Evolutionary conservation across 2,113 vertebrate genomes (phyloP).

Genomic region (Pygoscelis antarcticus): DNA sequence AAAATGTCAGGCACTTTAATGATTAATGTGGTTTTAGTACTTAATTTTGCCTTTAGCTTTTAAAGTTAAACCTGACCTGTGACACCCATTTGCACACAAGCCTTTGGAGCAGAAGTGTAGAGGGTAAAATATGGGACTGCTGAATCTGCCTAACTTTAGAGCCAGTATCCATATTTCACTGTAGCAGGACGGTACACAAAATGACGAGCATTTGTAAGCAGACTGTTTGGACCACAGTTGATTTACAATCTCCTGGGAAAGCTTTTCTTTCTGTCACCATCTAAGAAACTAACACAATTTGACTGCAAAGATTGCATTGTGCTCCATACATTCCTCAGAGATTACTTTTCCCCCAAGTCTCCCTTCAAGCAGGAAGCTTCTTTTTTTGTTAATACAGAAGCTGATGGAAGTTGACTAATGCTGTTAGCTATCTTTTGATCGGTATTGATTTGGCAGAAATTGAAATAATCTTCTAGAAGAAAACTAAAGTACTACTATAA

Average conservation of each 20-base stretch:
- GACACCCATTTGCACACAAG: neutral
- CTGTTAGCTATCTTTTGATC: neutral
- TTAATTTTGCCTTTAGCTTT: neutral
- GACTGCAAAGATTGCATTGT: neutral
- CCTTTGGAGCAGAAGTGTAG: neutral
- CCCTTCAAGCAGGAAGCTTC: neutral
- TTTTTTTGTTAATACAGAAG: neutral
- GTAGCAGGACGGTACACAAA: neutral
- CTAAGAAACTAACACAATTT: neutral
- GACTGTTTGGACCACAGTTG: neutral
- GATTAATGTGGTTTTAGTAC: neutral
- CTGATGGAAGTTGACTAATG: neutral
- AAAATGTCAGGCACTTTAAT: neutral
- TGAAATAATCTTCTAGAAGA: slow-evolving; percentile 7
- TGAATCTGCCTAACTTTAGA: neutral
- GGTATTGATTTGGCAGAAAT: neutral
- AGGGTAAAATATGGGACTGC: neutral
- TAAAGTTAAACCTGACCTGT: neutral
- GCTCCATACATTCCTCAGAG: neutral
- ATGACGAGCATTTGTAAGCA: neutral
- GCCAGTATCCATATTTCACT: neutral
- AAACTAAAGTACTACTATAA: neutral
- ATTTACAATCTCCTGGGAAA: neutral
- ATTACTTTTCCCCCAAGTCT: neutral
- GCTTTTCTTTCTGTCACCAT: neutral